Percentiles rank a stretch among this genome's conserved stretches.
Conservation (phyloP, 2,113 vertebrate genomes). For the Colius striatus region DNA sequence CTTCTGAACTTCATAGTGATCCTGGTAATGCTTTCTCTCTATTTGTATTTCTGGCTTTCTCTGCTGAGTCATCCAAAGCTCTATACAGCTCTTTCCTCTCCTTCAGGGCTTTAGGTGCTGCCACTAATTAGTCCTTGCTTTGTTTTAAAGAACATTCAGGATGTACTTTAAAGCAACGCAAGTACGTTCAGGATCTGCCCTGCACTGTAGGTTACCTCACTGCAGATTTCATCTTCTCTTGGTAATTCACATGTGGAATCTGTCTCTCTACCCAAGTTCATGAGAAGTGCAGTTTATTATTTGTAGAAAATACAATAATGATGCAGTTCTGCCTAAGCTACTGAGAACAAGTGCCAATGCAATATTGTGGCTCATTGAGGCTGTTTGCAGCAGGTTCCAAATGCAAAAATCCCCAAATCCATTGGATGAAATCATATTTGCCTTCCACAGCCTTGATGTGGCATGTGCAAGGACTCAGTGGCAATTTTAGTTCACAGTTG, state of each 20-base stretch:
- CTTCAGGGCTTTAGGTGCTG: neutral
- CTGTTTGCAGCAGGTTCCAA: neutral
- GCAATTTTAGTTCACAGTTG: neutral
- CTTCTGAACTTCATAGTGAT: neutral
- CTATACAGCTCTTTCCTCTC: neutral
- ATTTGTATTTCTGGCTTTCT: neutral
- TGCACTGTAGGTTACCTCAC: fast-evolving
- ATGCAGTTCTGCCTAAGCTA: neutral
- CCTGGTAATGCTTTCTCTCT: neutral
- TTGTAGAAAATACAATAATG: neutral
- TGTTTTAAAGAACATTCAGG: neutral
- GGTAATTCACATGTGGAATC: neutral
- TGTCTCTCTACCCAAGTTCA: neutral
- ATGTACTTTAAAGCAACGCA: neutral
- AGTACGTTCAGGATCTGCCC: neutral
- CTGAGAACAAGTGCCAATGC: neutral
- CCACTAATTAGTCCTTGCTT: neutral
- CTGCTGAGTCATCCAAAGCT: neutral
- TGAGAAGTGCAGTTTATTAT: neutral
- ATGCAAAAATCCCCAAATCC: neutral
- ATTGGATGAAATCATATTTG: neutral
- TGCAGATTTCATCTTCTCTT: constrained; percentile 13
- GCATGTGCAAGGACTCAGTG: neutral
- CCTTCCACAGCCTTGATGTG: neutral
- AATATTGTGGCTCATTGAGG: neutral